A percentile compares a stretch with the other conserved stretches of the same genome.
phyloP scores from a whole-genome alignment of 2,888 invertebrate species.

The Argyresthia goedartella region DNA sequence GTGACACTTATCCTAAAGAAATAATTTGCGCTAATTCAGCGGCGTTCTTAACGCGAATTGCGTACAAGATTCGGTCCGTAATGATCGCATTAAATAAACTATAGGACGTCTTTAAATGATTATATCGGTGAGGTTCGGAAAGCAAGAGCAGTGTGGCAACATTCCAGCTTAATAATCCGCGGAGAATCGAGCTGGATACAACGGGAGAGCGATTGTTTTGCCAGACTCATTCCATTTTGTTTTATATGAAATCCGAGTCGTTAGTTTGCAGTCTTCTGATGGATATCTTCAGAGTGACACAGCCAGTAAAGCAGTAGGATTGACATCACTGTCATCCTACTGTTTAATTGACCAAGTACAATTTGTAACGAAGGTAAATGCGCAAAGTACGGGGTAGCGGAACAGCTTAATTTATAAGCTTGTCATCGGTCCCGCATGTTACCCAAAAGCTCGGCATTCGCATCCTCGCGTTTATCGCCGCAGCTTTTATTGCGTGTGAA shows the following conservation, averaged over 20 bases:
- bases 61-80: constrained; percentile 18
- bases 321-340: too few species aligned
- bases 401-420: too few species aligned
- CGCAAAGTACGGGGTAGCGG: too few species aligned
- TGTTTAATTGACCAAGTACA: too few species aligned
- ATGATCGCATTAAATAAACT: constrained; percentile 37
- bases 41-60: constrained; percentile 14
- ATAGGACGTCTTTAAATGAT: constrained; percentile 29
- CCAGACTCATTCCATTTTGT: neutral
- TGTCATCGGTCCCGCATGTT: too few species aligned
- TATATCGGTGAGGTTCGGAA: constrained; percentile 30
- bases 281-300: neutral
- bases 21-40: constrained; percentile 4
- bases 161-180: constrained; percentile 55
- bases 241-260: neutral
- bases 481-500: neutral
- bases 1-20: too few species aligned
- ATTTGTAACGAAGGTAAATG: too few species aligned
- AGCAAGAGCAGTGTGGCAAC: constrained; percentile 56
- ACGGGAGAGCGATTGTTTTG: constrained; percentile 22
- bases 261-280: too few species aligned
- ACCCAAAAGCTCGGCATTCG: neutral
- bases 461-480: neutral
- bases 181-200: constrained; percentile 29
- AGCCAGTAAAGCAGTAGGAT: neutral